A percentile compares a stretch with the other conserved stretches of the same genome.
phyloP scores from a whole-genome alignment of 1,140 invertebrate genomes.

The Parasteatoda tepidariorum region DNA sequence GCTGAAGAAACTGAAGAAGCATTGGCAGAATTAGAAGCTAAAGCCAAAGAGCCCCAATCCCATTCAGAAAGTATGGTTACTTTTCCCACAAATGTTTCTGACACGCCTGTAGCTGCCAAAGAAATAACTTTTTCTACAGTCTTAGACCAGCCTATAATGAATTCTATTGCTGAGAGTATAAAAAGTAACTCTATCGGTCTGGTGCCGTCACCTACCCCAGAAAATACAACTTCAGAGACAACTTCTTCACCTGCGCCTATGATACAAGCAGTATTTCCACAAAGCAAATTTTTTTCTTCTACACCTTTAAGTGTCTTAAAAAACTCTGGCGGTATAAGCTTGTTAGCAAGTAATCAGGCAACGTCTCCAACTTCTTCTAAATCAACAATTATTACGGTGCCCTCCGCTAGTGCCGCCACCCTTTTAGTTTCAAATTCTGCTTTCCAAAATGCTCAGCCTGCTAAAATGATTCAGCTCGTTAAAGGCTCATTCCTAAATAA shows the following conservation, averaged over 20 bases:
- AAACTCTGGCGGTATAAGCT: background rate
- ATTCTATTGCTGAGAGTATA: too few relatives aligned
- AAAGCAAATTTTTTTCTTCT: background rate
- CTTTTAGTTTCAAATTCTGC: conserved; percentile 10
- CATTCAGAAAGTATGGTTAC: background rate
- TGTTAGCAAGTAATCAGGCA: background rate
- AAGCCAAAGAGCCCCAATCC: background rate
- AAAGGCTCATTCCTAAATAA: background rate
- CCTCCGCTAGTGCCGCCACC: conserved; percentile 10
- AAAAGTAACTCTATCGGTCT: background rate
- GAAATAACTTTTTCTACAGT: background rate
- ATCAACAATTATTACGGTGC: conserved; percentile 31
- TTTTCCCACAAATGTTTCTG: background rate
- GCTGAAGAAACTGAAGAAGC: conserved; percentile 42
- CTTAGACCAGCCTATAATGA: background rate
- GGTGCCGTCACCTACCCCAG: background rate
- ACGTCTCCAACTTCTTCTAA: background rate
- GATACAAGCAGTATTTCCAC: background rate
- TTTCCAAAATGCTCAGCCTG: background rate
- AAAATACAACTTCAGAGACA: background rate
- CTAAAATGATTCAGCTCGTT: conserved; percentile 29
- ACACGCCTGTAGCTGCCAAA: background rate
- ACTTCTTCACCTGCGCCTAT: background rate
- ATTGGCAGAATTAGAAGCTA: conserved; percentile 35
- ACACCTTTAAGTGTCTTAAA: conserved; percentile 7